Evolutionary conservation across 2,113 vertebrate genomes (phyloP).

Genomic region (Hiodon tergisus): DNA sequence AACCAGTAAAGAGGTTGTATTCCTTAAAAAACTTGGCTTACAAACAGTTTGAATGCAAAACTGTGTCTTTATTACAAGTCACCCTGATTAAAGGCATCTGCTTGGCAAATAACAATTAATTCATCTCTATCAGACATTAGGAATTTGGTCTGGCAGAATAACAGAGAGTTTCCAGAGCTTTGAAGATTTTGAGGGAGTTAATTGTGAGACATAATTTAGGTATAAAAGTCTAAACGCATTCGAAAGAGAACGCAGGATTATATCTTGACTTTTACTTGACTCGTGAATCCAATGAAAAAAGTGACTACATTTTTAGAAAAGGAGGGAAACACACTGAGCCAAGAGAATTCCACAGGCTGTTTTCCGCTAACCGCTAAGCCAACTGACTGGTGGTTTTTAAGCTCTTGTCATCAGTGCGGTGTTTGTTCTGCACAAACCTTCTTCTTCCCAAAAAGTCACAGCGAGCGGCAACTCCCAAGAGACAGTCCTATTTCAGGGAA

Average conservation of each 20-base stretch:
- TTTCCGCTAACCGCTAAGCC: neutral
- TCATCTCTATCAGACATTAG: too few relatives aligned
- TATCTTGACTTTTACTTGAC: neutral
- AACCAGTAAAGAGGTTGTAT: too few relatives aligned
- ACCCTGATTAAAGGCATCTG: too few relatives aligned
- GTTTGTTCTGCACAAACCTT: neutral
- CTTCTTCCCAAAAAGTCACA: neutral
- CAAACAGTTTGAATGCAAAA: too few relatives aligned
- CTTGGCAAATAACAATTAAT: too few relatives aligned
- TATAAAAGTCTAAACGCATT: neutral
- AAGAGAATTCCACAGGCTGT: neutral
- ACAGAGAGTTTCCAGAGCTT: too few relatives aligned
- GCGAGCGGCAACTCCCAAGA: neutral
- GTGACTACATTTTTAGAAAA: neutral
- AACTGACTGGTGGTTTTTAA: neutral
- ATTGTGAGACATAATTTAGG: too few relatives aligned
- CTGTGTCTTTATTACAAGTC: too few relatives aligned
- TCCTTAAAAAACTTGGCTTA: too few relatives aligned
- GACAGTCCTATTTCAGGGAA: conserved; percentile 16
- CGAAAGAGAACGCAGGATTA: neutral
- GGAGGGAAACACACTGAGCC: neutral
- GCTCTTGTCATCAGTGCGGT: neutral
- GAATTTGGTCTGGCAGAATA: too few relatives aligned
- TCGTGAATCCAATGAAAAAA: neutral
- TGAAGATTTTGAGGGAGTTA: too few relatives aligned